Base-by-base conservation (phyloP, 2,797 vertebrate genomes). In the Dendrocincla tyrannina region DNA sequence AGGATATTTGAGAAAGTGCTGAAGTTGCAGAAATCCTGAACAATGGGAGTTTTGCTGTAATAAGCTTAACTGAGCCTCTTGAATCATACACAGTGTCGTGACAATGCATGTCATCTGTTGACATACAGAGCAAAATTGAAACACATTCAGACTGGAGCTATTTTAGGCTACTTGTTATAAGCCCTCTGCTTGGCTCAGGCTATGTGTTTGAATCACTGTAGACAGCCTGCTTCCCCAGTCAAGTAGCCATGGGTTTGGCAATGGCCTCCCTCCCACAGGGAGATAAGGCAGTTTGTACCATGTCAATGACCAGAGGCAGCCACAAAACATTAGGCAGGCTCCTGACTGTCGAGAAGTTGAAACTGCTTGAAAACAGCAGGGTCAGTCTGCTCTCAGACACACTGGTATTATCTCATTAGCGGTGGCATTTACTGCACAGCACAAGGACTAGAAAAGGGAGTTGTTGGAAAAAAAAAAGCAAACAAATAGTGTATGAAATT, bases 191-290 rank as follows among this genome's bases (percentile, higher is more conserved):
- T 89, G 88, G 83, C 93, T 89, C 77, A 32, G 35, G 69, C 90
- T 24, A 1, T 55, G 74, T 47, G 47, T 84, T 94, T 88, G 85
- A 88, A 74, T 83, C 81, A 13, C 76, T 92, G 70, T 76, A 85
- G 91, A 37, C 91, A 68, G 87, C 82, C 72, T 91, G 42, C 87
- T 91, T 91, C 81, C 91, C 97, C 98, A 98, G 98, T 98, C 96
- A 98, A 97, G 98, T 97, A 98, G 98, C 98, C 81, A 87, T 97
- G 98, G 98, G 98, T 98, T 98, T 98, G 97, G 96, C 96, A 96
- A 58, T 94, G 95, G 93, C 88, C 87, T 94, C 75, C 88, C 93
- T 95, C 95, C 94, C 95, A 77, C 83, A 53, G 87, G 88, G 93
- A 96, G 97, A 97, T 97, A 97, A 97, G 96, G 96, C 95, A 79